Base-by-base conservation (phyloP, 2,113 vertebrate genomes). In the Seriola rivoliana region DNA sequence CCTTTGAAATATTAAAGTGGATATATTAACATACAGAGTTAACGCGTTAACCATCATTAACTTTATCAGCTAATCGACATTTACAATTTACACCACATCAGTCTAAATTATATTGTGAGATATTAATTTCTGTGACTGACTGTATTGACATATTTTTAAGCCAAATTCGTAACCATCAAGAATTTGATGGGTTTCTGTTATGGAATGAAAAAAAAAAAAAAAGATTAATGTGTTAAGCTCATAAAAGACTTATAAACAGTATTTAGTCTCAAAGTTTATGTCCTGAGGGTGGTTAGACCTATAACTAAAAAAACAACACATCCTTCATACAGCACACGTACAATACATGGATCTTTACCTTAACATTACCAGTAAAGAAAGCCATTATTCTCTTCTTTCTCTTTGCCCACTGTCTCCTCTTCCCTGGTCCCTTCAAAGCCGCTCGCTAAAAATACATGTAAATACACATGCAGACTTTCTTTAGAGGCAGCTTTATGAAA, bases 341-440 rank as follows among this genome's bases (percentile, higher is more conserved):
- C 1, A 38, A 19, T 21, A 21, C n/a, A 40, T 4, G 21, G 16
- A 52, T 55, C 29, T 89, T 86, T 94, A 95, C 94, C 94, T 93
- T 85, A 77, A 75, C 71, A 82, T 84, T 92, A 68, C 92, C 83
- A 80, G 88, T 89, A 80, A 95, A 93, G 86, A 95, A 74, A 76
- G 88, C 85, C 89, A 94, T 93, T 60, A 94, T 83, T 90, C 82
- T 93, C 77, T 79, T 71, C 83, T 91, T 94, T 78, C 88, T 84
- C 50, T 82, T 92, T 81, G 71, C 92, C 88, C 93, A 92, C 88
- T 94, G 85, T 59, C 78, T 89, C 82, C 75, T 93, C 82, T 84
- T 81, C 82, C 81, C 77, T 4, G 54, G 78, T 86, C 79, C 85
- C 86, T 82, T 74, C 84, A 80, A 80, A 88, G 86, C 68, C 40